Conservation (phyloP, 1,140 invertebrate genomes). For the Drosophila subobscura region DNA sequence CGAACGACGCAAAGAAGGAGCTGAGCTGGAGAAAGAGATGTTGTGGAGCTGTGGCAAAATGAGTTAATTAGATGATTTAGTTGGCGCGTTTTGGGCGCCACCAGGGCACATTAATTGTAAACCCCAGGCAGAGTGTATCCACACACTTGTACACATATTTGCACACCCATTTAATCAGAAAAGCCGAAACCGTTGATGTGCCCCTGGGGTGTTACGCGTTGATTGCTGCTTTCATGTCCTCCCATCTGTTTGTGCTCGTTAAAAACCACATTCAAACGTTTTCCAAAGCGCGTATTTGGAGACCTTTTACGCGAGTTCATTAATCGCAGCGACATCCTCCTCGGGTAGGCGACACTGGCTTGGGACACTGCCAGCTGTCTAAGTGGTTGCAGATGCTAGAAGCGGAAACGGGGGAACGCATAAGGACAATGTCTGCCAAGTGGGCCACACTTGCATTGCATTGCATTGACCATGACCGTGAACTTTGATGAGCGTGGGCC, state of each 20-base stretch:
- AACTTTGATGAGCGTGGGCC: constrained; percentile 46
- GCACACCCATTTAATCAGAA: constrained; percentile 18
- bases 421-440: constrained; percentile 42
- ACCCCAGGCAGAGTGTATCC: constrained; percentile 9
- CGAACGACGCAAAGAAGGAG: constrained; percentile 12
- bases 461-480: constrained; percentile 70
- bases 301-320: constrained; percentile 61
- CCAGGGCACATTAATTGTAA: constrained; percentile 64
- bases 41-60: constrained; percentile 40
- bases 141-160: constrained; percentile 22
- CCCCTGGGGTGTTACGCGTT: constrained; percentile 40
- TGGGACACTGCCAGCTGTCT: constrained; percentile 52
- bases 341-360: constrained; percentile 33
- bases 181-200: neutral
- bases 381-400: constrained; percentile 35
- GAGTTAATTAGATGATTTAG: constrained; percentile 78
- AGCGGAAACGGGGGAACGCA: constrained; percentile 38
- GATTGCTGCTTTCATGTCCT: constrained; percentile 63
- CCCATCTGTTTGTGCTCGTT: constrained; percentile 48
- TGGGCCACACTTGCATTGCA: constrained; percentile 44
- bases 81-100: constrained; percentile 54
- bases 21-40: constrained; percentile 1
- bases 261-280: constrained; percentile 71
- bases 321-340: constrained; percentile 56
- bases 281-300: constrained; percentile 57